Conservation (phyloP, 1,140 invertebrate species). For the Macrostomum lignano region DNA sequence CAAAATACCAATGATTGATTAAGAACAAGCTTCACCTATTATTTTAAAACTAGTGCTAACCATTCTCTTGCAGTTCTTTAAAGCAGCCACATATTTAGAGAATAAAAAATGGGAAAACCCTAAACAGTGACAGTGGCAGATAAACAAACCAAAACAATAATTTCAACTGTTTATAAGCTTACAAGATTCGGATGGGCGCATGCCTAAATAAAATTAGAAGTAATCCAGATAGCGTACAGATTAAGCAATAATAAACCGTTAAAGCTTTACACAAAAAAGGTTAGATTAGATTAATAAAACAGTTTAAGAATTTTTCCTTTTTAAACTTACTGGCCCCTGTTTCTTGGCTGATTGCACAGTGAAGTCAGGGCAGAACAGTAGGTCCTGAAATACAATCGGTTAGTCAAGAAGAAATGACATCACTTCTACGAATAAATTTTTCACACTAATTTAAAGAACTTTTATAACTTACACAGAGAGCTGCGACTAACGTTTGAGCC, state of each 20-base stretch:
- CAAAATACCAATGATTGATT: too few relatives aligned
- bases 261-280: background rate
- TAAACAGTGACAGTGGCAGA: too few relatives aligned
- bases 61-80: too few relatives aligned
- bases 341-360: constrained; percentile 57
- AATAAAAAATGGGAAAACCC: too few relatives aligned
- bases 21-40: too few relatives aligned
- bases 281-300: background rate
- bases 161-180: too few relatives aligned
- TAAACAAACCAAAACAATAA: too few relatives aligned
- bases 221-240: too few relatives aligned
- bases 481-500: constrained; percentile 65
- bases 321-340: constrained; percentile 13
- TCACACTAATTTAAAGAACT: constrained; percentile 6
- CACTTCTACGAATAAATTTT: background rate
- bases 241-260: background rate
- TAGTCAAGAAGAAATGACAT: constrained; percentile 5
- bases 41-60: too few relatives aligned
- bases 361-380: constrained; percentile 93
- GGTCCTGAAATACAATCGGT: constrained; percentile 33
- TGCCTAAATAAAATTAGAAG: too few relatives aligned
- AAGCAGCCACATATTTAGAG: too few relatives aligned
- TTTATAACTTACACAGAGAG: constrained; percentile 46
- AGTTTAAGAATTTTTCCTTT: background rate
- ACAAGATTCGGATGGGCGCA: too few relatives aligned